Evolutionary conservation across 2,797 vertebrate species (phyloP), one percentile per base, ranked within the genome.

Genomic region (Mallotus villosus): DNA sequence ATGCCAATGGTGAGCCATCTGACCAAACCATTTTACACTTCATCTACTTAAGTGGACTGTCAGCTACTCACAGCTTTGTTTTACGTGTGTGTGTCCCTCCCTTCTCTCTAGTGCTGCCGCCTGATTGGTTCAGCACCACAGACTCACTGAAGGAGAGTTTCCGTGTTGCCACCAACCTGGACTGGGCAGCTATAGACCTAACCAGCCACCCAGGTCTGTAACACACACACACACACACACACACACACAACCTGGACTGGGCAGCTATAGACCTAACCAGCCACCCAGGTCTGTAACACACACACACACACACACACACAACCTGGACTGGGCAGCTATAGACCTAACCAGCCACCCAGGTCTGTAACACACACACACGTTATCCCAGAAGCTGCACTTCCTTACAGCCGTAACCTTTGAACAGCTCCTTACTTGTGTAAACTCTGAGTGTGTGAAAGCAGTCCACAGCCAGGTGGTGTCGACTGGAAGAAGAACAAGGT

Each of bases 121-220:
- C 94, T 46, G 96, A 98, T 85, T 99, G 96, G 97, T 95, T 96
- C 93, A 96, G 92, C 81, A 96, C 86, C 79, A 93, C 95, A 2
- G 96, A 97, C 86, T 96, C 96, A 73, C 89, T 99, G 84, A 99
- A 96, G 90, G 95, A 99, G 90, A 99, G 97, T 84, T 97, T 98
- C 92, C 96, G 95, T 88, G 96, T 98, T 77, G 97, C 97, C 83
- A 97, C 94, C 87, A 93, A 86, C 78, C 93, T 99, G 80, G 96
- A 99, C 89, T 99, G 97, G 97, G 95, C 96, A 66, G 97, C 94
- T 89, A 98, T 99, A 68, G 97, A 99, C 83, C 95, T 99, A 86
- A 95, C 95, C 51, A 92, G 95, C 72, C 94, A 99, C 85, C 97
- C 96, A 93, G 97, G 97, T 99, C 67, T 85, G 94, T 91, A 41